These are phyloP conservation scores for Montipora foliosa DNA, from an alignment of 64 coral and sea anemone genomes.

Conservation along the genomic window DNA sequence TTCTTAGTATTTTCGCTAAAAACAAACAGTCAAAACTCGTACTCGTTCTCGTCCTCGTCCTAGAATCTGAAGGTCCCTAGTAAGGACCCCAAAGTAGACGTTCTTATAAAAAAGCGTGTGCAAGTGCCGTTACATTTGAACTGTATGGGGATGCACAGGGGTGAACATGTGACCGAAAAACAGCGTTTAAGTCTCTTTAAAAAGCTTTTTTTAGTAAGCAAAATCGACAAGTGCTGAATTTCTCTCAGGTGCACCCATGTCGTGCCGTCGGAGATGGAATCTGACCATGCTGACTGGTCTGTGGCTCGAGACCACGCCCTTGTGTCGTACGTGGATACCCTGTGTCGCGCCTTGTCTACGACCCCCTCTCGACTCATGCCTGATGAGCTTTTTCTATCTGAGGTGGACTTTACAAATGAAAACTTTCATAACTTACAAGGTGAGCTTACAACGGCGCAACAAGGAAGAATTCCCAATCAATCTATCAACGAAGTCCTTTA, in stretches of 20 bases:
- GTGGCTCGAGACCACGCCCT: slow-evolving; percentile 83
- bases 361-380: slow-evolving; percentile 87
- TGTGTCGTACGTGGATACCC: slow-evolving; percentile 79
- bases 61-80: too few species aligned
- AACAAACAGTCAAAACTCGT: too few species aligned
- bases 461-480: too few species aligned
- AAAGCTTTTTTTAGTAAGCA: neutral
- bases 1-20: too few species aligned
- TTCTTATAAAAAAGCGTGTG: too few species aligned
- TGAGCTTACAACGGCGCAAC: neutral
- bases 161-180: too few species aligned
- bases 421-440: slow-evolving; percentile 73
- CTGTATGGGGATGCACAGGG: too few species aligned
- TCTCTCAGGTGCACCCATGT: slow-evolving; percentile 76
- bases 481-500: too few species aligned
- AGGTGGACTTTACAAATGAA: slow-evolving; percentile 65
- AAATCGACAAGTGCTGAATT: neutral
- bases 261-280: slow-evolving; percentile 77
- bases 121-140: too few species aligned
- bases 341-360: slow-evolving; percentile 79
- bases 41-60: too few species aligned
- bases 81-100: too few species aligned
- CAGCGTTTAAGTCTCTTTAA: neutral
- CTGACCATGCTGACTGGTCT: slow-evolving; percentile 87
- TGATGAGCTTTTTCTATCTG: slow-evolving; percentile 78